phyloP scores from a whole-genome alignment of 2,797 vertebrate genomes.

The Lagorchestes hirsutus region DNA sequence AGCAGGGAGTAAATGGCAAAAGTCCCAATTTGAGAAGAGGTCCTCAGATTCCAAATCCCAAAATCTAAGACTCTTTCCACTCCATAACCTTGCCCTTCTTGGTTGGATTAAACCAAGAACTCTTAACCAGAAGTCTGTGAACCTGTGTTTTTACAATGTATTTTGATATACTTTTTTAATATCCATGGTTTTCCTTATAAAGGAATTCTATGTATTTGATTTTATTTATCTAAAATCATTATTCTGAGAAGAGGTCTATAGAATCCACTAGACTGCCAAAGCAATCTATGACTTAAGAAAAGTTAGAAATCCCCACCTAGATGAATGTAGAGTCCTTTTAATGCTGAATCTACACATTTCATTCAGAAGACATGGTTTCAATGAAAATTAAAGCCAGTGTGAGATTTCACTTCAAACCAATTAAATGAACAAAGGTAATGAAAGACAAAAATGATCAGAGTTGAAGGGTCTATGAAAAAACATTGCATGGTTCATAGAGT shows the following conservation, averaged over 20 bases:
- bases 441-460: background rate
- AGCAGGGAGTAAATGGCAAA: background rate
- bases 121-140: background rate
- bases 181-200: background rate
- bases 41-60: background rate
- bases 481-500: background rate
- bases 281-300: background rate
- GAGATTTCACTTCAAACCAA: background rate
- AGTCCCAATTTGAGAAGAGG: background rate
- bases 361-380: background rate
- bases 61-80: background rate
- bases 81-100: background rate
- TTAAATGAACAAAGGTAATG: background rate
- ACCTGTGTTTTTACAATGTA: background rate
- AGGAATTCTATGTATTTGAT: background rate
- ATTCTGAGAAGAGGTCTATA: background rate
- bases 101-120: background rate
- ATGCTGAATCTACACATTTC: background rate
- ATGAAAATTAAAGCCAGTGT: background rate
- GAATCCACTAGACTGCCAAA: background rate
- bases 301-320: background rate
- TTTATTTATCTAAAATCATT: background rate
- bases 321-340: background rate
- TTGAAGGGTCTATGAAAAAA: background rate
- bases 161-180: background rate